Conservation (phyloP, 2,888 invertebrate genomes). For the Steinernema carpocapsae region DNA sequence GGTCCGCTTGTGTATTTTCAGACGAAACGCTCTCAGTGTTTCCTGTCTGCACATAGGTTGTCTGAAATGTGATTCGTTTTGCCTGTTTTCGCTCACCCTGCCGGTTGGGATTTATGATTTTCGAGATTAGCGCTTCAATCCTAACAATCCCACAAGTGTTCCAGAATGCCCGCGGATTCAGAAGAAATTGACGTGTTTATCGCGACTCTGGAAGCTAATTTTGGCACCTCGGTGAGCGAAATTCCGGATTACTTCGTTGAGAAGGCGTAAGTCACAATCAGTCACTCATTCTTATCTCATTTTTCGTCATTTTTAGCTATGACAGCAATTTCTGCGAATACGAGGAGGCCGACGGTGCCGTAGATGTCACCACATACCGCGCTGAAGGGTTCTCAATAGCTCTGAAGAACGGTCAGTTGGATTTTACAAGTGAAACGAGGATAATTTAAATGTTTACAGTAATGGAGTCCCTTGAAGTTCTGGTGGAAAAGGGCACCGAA, state of each 20-base stretch:
- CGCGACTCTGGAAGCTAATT: not conserved
- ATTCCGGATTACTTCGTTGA: conserved; percentile 1
- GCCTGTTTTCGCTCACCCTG: no score
- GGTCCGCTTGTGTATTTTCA: no score
- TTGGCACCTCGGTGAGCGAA: not conserved
- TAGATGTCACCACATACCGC: not conserved
- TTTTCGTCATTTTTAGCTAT: not conserved
- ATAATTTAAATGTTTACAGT: not conserved
- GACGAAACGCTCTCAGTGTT: no score
- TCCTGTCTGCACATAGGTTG: no score
- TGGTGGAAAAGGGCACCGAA: not conserved
- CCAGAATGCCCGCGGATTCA: not conserved
- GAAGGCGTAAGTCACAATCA: not conserved
- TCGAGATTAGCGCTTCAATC: no score
- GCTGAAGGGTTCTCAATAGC: not conserved
- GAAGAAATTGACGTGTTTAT: not conserved
- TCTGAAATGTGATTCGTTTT: no score
- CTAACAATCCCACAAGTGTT: no score
- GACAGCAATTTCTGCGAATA: conserved; percentile 22
- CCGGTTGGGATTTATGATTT: no score
- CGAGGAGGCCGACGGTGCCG: not conserved
- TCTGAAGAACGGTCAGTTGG: not conserved
- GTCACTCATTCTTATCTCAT: not conserved
- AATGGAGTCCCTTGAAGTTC: not conserved
- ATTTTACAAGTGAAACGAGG: not conserved